Conservation (phyloP, 2,888 invertebrate species). For the Mycalesis mineus region DNA sequence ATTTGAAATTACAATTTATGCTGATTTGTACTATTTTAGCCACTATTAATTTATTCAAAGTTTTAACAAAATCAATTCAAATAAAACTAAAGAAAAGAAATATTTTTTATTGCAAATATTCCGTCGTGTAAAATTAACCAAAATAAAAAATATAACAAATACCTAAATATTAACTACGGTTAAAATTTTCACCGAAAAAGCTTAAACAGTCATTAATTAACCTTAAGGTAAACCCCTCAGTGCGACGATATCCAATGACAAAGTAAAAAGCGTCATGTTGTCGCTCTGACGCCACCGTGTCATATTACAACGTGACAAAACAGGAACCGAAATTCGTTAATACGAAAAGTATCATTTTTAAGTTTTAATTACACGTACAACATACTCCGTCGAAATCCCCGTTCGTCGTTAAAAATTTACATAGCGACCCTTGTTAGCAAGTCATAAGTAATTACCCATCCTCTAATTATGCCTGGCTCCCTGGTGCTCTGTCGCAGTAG, state of each 20-base stretch:
- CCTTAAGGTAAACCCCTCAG: no score
- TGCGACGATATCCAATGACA: neutral
- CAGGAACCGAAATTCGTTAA: neutral
- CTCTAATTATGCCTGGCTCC: conserved; percentile 16
- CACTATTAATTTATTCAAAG: no score
- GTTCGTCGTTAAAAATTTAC: conserved; percentile 19
- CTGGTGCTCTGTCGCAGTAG: conserved; percentile 14
- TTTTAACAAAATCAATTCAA: no score
- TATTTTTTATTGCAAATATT: no score
- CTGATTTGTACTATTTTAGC: no score
- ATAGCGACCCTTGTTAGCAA: conserved; percentile 18
- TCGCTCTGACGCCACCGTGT: neutral
- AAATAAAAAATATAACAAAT: no score
- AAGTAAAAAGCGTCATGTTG: neutral
- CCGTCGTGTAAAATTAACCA: no score
- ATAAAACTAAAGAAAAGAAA: no score
- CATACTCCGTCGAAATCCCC: conserved; percentile 7
- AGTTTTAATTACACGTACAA: conserved; percentile 13
- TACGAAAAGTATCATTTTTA: conserved; percentile 9
- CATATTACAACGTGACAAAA: neutral
- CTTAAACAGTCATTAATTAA: neutral
- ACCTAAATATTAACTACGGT: no score
- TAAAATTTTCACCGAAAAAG: neutral
- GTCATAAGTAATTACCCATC: conserved; percentile 22
- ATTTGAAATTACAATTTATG: no score